phyloP scores from a whole-genome alignment of 2,797 vertebrate species.

The Spatula clypeata region DNA sequence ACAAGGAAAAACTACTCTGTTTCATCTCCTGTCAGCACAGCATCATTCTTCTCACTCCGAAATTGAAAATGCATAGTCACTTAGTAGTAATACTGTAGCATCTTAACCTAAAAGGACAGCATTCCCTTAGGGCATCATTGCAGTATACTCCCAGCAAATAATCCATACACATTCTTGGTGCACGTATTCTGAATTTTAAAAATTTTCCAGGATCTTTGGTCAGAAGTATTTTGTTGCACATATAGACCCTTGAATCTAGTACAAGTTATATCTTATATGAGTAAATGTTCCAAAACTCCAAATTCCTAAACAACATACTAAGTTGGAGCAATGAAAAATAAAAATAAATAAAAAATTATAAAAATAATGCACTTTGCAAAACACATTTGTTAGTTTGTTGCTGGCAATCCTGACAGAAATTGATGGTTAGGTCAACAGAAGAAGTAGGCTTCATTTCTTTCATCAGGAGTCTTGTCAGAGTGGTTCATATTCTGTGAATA shows the following conservation, averaged over 20 bases:
- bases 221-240: background rate
- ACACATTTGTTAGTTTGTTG: background rate
- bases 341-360: no score
- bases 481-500: background rate
- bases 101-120: background rate
- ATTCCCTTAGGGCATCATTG: background rate
- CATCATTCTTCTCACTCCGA: background rate
- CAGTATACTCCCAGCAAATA: background rate
- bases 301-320: background rate
- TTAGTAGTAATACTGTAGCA: background rate
- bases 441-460: background rate
- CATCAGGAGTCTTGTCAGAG: background rate
- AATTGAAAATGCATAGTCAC: background rate
- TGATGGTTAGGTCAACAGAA: background rate
- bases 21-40: background rate
- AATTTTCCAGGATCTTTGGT: background rate
- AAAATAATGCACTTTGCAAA: background rate
- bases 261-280: background rate
- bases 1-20: background rate
- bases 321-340: background rate
- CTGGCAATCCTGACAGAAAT: background rate
- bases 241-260: background rate
- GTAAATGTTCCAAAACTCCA: background rate
- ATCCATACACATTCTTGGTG: background rate
- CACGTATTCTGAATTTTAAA: background rate